Evolutionary conservation across 2,888 invertebrate genomes (phyloP), one percentile per base, ranked within the genome.

Genomic region (Pilophorus perplexus): DNA sequence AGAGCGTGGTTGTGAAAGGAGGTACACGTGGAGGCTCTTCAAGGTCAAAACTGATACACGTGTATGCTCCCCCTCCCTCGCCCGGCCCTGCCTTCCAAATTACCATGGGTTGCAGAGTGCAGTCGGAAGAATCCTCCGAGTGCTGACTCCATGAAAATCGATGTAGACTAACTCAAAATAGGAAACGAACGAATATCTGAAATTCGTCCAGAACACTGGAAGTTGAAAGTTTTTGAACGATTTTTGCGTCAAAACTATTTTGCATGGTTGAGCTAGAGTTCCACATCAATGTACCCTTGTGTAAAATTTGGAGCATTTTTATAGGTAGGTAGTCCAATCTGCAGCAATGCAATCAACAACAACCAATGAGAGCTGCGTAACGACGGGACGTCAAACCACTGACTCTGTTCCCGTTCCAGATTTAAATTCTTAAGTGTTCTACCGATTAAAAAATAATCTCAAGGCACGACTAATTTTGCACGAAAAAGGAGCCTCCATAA

Each of bases 1-100:
- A 23, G 55, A 55, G 55, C 55, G 55, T 22, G n/a, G 54, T 55
- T 55, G 55, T 55, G 55, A 55, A 55, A 55, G 55, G 55, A 55
- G 55, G 55, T 55, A 38, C 55, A 55, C 55, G 55, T 55, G 55
- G 55, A 55, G 55, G 22, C 20, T 8, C 28, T 37, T 37, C 38
- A 55, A 55, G 55, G 55, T 55, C 55, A 55, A 55, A 37, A 55
- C 22, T 5, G 55, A 37, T 55, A 55, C 55, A 55, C 55, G 55
- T 55, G 55, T 55, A 55, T 38, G 38, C 38, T 23, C 55, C 37
- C 22, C 16, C 55, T 14, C 12, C 23, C 1, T 2, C 6, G 38
- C 14, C 38, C 14, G 3, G 38, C 3, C 14, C 6, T 6, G 14
- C 38, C 38, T 38, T 38, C 3, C 38, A 6, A 14, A 38, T 38